These are phyloP conservation scores for Sylvia atricapilla DNA, from an alignment of 2,113 vertebrate species.

Conservation along the genomic window DNA sequence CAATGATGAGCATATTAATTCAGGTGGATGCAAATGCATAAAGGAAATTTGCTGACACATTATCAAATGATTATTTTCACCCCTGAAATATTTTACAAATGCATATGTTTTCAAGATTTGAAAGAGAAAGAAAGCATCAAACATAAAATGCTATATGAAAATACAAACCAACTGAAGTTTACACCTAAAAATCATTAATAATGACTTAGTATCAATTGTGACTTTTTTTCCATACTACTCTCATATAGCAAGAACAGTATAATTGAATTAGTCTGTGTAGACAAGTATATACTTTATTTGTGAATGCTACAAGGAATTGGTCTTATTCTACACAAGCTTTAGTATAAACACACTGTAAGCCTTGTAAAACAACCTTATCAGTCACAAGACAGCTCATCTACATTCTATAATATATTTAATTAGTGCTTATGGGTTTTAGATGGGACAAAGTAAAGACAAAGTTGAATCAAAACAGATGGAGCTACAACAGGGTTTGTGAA, in stretches of 20 bases:
- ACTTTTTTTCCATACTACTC: neutral
- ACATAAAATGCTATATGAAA: neutral
- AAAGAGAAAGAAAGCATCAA: neutral
- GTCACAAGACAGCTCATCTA: neutral
- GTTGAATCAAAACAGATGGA: conserved; percentile 11
- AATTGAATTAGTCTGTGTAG: neutral
- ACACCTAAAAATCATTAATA: neutral
- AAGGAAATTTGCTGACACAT: neutral
- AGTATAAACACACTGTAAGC: neutral
- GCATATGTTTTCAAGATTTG: neutral
- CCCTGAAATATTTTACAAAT: neutral
- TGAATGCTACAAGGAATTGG: neutral
- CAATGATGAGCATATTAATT: neutral
- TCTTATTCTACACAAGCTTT: neutral
- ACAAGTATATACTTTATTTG: neutral
- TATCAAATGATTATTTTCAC: neutral
- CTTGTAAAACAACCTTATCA: neutral
- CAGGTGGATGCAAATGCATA: neutral
- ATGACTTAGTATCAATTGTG: neutral
- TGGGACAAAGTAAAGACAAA: neutral
- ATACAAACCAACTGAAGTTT: neutral
- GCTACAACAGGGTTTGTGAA: conserved; percentile 14
- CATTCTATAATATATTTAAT: neutral
- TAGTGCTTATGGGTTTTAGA: neutral
- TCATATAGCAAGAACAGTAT: neutral